Conservation (phyloP, 1,140 invertebrate species). For the Temnothorax nylanderi region DNA sequence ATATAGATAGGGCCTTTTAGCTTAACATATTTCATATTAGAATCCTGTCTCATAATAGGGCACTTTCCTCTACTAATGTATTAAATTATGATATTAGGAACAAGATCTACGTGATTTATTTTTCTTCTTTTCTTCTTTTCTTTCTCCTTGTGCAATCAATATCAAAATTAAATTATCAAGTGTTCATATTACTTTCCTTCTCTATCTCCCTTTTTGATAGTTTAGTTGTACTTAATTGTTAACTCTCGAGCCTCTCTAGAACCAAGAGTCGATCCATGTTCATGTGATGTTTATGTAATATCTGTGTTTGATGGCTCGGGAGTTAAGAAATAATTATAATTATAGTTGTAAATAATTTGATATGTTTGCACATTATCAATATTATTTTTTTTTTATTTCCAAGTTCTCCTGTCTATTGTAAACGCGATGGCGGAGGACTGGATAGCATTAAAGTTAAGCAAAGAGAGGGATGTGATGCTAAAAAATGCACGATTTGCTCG, state of each 20-base stretch:
- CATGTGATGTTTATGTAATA: background rate
- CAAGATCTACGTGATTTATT: background rate
- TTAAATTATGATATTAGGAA: background rate
- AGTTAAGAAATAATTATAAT: background rate
- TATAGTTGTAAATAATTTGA: background rate
- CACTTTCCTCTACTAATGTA: background rate
- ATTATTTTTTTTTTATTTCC: background rate
- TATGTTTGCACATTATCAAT: background rate
- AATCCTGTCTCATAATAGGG: too few species aligned
- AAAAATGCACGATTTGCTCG: background rate
- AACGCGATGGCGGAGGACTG: slow-evolving; percentile 21
- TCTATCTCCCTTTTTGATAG: background rate
- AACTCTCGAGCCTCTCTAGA: background rate
- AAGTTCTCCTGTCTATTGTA: background rate
- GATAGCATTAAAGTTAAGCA: background rate
- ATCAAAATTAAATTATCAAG: background rate
- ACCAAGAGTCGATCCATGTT: background rate
- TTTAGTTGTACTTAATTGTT: background rate
- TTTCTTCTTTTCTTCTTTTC: background rate
- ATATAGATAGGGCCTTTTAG: too few species aligned
- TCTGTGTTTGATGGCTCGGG: background rate
- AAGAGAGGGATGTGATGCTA: background rate
- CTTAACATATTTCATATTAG: too few species aligned
- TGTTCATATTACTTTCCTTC: background rate
- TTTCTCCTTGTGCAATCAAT: background rate